Percentiles rank a stretch among this genome's conserved stretches.
Conservation (phyloP, 2,888 invertebrate species). For the Chrysopilus asiliformis region DNA sequence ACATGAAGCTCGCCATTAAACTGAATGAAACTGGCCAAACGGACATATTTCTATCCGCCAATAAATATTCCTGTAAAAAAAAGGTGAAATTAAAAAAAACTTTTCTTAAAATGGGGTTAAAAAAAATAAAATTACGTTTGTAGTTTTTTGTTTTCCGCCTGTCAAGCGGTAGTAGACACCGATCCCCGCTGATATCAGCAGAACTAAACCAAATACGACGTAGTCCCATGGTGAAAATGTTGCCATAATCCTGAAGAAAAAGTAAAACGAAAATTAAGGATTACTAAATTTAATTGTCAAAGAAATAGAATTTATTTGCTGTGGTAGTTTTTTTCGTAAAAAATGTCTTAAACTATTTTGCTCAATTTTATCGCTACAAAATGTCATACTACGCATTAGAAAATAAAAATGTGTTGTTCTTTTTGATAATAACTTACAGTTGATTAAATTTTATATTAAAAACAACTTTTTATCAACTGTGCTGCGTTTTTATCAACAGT, state of each 20-base stretch:
- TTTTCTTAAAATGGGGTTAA: background rate
- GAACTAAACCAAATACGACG: constrained; percentile 53
- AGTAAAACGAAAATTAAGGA: constrained; percentile 3
- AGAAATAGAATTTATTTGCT: background rate
- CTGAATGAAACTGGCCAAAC: constrained; percentile 73
- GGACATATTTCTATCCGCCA: constrained; percentile 70
- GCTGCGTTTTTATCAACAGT: no score
- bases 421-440: background rate
- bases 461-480: no score
- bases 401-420: background rate
- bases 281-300: no score
- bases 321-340: background rate
- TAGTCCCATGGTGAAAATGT: constrained; percentile 60
- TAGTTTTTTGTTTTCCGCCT: constrained; percentile 73
- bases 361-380: no score
- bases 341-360: no score
- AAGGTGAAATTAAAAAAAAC: constrained; percentile 5
- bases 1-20: constrained; percentile 89
- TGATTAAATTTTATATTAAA: no score
- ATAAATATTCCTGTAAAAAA: constrained; percentile 59
- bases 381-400: background rate
- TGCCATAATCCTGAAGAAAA: constrained; percentile 19
- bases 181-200: constrained; percentile 58
- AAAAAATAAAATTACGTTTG: constrained; percentile 41
- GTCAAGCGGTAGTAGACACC: constrained; percentile 76